A percentile compares a stretch with the other conserved stretches of the same genome.
Evolutionary conservation across 2,888 invertebrate species (phyloP).

Genomic region (Lobophora halterata): DNA sequence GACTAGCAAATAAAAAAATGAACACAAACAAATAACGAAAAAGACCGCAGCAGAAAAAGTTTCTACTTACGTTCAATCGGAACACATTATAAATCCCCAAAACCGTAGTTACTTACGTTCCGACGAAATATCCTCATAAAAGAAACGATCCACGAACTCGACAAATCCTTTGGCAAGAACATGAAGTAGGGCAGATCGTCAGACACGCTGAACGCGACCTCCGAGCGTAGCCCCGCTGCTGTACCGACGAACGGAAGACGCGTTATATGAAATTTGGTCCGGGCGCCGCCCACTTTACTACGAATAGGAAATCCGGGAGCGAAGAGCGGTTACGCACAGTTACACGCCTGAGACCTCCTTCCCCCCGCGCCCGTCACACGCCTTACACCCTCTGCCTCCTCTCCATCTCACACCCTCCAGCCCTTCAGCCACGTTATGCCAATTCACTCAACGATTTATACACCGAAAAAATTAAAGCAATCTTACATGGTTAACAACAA

Average conservation of each 20-base stretch:
- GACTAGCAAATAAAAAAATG: slow-evolving; percentile 32
- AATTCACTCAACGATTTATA: slow-evolving; percentile 77
- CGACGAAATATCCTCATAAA: slow-evolving; percentile 70
- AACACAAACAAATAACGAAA: slow-evolving; percentile 37
- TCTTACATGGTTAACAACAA: slow-evolving; percentile 70
- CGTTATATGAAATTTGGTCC: slow-evolving; percentile 75
- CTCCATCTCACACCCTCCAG: slow-evolving; percentile 61
- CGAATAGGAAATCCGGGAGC: slow-evolving; percentile 80
- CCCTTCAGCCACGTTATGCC: slow-evolving; percentile 68
- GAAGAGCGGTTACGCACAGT: slow-evolving; percentile 78
- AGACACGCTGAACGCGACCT: slow-evolving; percentile 73
- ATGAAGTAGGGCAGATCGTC: slow-evolving; percentile 77
- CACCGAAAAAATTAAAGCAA: slow-evolving; percentile 76
- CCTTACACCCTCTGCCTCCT: slow-evolving; percentile 48
- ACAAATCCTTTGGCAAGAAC: slow-evolving; percentile 78
- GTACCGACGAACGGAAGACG: slow-evolving; percentile 72
- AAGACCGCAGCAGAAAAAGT: slow-evolving; percentile 40
- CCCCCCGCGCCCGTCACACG: slow-evolving; percentile 40
- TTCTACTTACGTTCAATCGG: slow-evolving; percentile 57
- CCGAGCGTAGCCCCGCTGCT: slow-evolving; percentile 52
- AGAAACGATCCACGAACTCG: slow-evolving; percentile 74
- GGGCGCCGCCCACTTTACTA: slow-evolving; percentile 78
- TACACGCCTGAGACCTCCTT: slow-evolving; percentile 72
- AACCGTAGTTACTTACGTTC: slow-evolving; percentile 71
- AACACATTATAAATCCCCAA: slow-evolving; percentile 70